phyloP scores from a whole-genome alignment of 2,888 invertebrate genomes.

The Idaea biselata region DNA sequence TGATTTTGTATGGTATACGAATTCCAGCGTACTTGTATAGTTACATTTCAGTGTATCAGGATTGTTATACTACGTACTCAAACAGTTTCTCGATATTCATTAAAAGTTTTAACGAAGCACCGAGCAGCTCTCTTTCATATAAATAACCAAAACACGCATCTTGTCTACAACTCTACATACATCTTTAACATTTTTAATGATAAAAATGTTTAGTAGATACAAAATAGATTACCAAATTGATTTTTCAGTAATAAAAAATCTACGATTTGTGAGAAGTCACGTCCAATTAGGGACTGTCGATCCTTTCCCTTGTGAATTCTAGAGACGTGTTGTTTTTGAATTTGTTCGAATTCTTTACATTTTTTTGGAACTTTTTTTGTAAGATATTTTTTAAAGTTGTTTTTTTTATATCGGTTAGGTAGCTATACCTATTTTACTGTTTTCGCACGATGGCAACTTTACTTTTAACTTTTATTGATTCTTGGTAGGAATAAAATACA shows the following conservation, averaged over 20 bases:
- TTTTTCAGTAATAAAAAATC: not conserved
- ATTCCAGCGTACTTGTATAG: too few species aligned
- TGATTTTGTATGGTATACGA: too few species aligned
- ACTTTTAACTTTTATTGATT: too few species aligned
- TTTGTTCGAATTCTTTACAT: not conserved
- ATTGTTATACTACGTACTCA: constrained; percentile 14
- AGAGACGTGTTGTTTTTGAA: not conserved
- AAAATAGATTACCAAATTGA: not conserved
- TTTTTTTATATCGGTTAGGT: not conserved
- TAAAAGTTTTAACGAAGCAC: constrained; percentile 34
- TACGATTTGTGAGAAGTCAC: constrained; percentile 7
- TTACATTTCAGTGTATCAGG: too few species aligned
- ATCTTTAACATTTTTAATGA: not conserved
- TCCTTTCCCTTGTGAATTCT: not conserved
- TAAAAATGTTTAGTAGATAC: not conserved
- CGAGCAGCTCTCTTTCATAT: constrained; percentile 8
- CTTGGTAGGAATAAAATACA: too few species aligned
- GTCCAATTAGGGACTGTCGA: not conserved
- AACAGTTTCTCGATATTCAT: constrained; percentile 26
- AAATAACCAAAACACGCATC: not conserved
- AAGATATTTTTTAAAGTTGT: not conserved
- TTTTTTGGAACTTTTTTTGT: constrained; percentile 3
- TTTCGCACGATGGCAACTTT: not conserved
- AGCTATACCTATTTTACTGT: not conserved
- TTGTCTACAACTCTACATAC: too few species aligned